Evolutionary conservation across 1,140 invertebrate species (phyloP), one percentile per base, ranked within the genome.

Genomic region (Brachionus sp.): DNA sequence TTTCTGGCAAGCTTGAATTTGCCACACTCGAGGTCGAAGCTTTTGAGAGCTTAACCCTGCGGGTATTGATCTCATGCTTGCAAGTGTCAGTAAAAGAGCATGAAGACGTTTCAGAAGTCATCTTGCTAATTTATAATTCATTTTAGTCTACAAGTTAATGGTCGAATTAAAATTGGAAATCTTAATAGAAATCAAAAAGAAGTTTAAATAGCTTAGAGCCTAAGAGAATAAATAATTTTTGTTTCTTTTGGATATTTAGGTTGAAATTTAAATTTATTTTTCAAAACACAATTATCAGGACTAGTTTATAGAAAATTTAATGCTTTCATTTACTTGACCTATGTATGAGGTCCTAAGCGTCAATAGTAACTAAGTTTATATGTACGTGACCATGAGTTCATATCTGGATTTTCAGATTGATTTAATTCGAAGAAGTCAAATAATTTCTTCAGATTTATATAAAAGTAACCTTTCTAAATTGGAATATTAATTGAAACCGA

Each of bases 251-350:
- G 16, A 16, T 39, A 70, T 70, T 70, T 70, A 70, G 66, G 66
- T 70, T 70, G 66, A 70, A 70, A 70, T 70, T 70, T 70, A 70
- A 70, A 70, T 70, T 70, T 39, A 42, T 70, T 70, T 70, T 64
- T 70, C 37, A 19, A 70, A 29, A 16, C 50, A 57, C 33, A 70
- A 70, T 70, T 39, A 70, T 42, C 66, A 37, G 66, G 29, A 70
- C 66, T 19, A 70, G 29, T 37, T 37, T 37, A 39, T 70, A 16
- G 50, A n/a, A 57, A 70, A 39, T 66, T n/a, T 66, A 33, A 35
- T 12, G 33, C 64, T 33, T 66, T 70, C 66, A 39, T 70, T 70
- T 70, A 70, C 66, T 70, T 70, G 66, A 70, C 66, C 66, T 70
- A 44, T 39, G 66, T 66, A 29, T 70, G 16, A 19, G 66, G 33